Evolutionary conservation across 2,113 vertebrate genomes (phyloP).

Genomic region (Semnornis frantzii): DNA sequence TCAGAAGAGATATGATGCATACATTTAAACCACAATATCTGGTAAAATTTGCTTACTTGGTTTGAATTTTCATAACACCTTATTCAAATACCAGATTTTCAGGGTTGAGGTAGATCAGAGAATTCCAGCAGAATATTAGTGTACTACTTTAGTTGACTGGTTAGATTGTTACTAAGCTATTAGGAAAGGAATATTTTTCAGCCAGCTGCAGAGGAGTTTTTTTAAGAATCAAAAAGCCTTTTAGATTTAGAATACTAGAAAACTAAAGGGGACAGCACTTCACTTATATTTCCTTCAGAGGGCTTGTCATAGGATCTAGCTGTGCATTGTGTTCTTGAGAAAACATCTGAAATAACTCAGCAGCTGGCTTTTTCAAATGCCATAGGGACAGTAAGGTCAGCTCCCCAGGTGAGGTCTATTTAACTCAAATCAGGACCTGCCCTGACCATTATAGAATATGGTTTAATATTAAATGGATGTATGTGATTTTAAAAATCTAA

Average conservation of each 20-base stretch:
- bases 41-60: neutral
- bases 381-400: constrained; percentile 24
- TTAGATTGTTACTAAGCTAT: neutral
- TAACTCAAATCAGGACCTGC: constrained; percentile 24
- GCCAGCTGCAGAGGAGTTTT: neutral
- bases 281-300: neutral
- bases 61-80: neutral
- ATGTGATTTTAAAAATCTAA: neutral
- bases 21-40: neutral
- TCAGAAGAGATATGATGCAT: neutral
- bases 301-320: neutral
- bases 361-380: constrained; percentile 26
- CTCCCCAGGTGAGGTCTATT: constrained; percentile 12
- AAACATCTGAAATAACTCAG: constrained; percentile 44
- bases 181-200: neutral
- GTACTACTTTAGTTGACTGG: neutral
- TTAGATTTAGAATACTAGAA: neutral
- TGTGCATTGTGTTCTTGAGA: constrained; percentile 33
- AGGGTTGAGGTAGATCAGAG: neutral
- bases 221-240: neutral
- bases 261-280: neutral
- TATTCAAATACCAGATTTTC: neutral
- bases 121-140: neutral
- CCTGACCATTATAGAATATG: neutral
- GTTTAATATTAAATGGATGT: neutral